A percentile compares a stretch with the other conserved stretches of the same genome.
These are phyloP conservation scores for Dicyrtomina minuta DNA, from an alignment of 2,888 invertebrate genomes.

Conservation along the genomic window DNA sequence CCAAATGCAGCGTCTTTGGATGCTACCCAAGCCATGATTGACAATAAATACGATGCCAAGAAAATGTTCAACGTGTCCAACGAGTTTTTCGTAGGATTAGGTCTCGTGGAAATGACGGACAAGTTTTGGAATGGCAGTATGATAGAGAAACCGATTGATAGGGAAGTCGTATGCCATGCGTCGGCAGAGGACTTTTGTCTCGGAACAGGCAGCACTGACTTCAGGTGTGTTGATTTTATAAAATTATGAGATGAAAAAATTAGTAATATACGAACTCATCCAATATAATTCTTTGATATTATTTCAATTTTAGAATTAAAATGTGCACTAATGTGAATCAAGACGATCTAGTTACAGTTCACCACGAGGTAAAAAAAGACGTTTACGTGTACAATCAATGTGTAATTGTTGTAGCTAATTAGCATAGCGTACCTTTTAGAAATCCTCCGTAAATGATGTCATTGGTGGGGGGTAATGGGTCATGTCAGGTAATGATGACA, in stretches of 20 bases:
- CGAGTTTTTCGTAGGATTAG: constrained; percentile 78
- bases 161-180: constrained; percentile 67
- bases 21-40: constrained; percentile 73
- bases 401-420: not conserved
- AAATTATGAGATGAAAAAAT: constrained; percentile 3
- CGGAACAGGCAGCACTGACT: constrained; percentile 23
- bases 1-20: constrained; percentile 69
- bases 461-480: not conserved
- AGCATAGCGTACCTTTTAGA: not conserved
- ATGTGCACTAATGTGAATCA: constrained; percentile 62
- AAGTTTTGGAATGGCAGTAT: constrained; percentile 84
- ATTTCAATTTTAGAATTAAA: constrained; percentile 66
- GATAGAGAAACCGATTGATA: constrained; percentile 71
- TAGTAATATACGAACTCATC: not conserved
- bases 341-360: constrained; percentile 73
- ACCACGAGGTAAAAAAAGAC: constrained; percentile 57
- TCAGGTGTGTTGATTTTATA: constrained; percentile 13
- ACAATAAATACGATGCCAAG: constrained; percentile 54
- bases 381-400: too few relatives aligned
- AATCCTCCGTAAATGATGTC: not conserved
- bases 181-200: constrained; percentile 82
- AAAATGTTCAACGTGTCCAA: constrained; percentile 78
- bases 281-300: not conserved
- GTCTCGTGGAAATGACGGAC: constrained; percentile 74
- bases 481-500: too few relatives aligned